Evolutionary conservation across 2,888 invertebrate species (phyloP), one percentile per base, ranked within the genome.

Genomic region (Tridacna crocea): DNA sequence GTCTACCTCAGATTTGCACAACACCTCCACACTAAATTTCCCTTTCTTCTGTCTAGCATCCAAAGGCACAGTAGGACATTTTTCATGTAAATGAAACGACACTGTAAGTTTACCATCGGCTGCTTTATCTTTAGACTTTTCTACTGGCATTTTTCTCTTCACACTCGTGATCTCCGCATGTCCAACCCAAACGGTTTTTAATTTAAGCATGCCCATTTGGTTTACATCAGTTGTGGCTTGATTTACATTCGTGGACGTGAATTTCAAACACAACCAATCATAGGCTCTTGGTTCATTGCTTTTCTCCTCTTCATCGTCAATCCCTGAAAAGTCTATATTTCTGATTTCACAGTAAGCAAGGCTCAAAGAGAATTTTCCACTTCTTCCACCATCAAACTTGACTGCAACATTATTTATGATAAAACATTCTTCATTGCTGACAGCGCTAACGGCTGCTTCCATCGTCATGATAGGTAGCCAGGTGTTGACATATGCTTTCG

Each of bases 401-500:
- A 90, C 75, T 4, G 82, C 79, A 12, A 90, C 83, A 63, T 87
- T 82, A 68, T 85, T 88, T 3, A 90, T 87, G 46, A 79, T 82
- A 24, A 76, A 82, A 8, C 84, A 83, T 76, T 87, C 84, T 66
- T 87, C 88, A 75, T 80, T 85, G 0, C 55, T 70, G 12, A 87
- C 85, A 19, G 88, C 77, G 15, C 82, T 77, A 13, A 79, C 75
- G 11, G 89, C 91, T 22, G 89, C 84, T 74, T 91, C 90, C 91
- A 91, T 91, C 58, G 84, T 81, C 12, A 89, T 77, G 12, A 91
- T 63, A 0, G 90, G 90, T 51, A 87, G 47, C 91, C 91, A 90
- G 22, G 80, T 82, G 19, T 80, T 78, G 8, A 87, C 46, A 75
- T 90, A 90, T 10, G 82, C 65, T 13, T 70, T 63, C 1, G 81